Conservation (phyloP, 2,797 vertebrate genomes). For the Gobio occitaniae region DNA sequence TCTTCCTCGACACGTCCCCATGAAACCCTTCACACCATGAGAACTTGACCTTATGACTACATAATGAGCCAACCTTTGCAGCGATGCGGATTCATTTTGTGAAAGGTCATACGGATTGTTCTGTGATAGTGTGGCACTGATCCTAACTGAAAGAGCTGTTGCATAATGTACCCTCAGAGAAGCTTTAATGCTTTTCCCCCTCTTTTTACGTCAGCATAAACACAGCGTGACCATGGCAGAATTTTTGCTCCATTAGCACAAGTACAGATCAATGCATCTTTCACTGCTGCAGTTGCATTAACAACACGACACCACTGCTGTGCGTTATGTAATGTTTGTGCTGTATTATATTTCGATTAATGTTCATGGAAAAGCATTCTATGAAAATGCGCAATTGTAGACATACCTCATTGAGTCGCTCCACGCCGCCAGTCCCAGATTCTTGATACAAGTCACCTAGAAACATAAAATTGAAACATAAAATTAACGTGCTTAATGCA, state of each 20-base stretch:
- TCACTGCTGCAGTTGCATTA: background rate
- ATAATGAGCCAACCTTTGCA: background rate
- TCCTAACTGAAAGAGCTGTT: background rate
- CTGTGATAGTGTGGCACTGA: background rate
- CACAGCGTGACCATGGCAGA: background rate
- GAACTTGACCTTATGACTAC: conserved; percentile 30
- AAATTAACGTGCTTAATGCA: background rate
- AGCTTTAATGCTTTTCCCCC: background rate
- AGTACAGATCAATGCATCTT: conserved; percentile 11
- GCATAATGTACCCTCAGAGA: conserved; percentile 18
- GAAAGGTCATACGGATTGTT: conserved; percentile 13
- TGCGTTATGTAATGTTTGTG: background rate
- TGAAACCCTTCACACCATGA: conserved; percentile 41
- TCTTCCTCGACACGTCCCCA: conserved; percentile 11
- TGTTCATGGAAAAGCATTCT: background rate
- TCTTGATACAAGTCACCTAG: conserved; percentile 86
- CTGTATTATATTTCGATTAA: background rate
- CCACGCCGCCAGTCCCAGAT: conserved; percentile 79
- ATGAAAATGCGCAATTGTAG: background rate
- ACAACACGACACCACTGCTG: background rate
- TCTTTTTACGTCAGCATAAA: background rate
- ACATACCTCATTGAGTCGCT: conserved; percentile 87
- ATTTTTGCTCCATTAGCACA: conserved; percentile 1
- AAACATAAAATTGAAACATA: conserved; percentile 51
- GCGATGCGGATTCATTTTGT: background rate